Evolutionary conservation across 2,113 vertebrate genomes (phyloP).

Genomic region (Microtus ochrogaster): DNA sequence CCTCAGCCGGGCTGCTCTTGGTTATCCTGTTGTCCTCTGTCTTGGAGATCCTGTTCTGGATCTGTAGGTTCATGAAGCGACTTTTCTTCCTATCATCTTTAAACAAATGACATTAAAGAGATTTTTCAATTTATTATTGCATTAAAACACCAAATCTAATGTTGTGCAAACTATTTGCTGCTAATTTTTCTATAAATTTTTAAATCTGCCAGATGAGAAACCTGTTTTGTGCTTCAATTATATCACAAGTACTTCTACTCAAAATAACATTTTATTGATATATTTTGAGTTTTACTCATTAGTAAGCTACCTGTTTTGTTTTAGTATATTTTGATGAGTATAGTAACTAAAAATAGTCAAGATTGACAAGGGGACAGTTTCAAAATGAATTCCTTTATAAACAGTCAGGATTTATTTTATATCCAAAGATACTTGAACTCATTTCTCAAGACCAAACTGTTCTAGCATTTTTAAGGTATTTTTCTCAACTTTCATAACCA

Average conservation of each 20-base stretch:
- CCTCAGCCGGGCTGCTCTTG: too few relatives aligned
- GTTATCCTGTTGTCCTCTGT: too few relatives aligned
- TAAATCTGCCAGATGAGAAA: constrained; percentile 27
- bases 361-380: background rate
- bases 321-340: constrained; percentile 24
- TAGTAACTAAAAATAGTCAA: constrained; percentile 29
- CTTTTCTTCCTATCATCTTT: background rate
- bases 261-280: background rate
- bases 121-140: background rate
- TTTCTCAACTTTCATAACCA: constrained; percentile 2
- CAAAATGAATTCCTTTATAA: constrained; percentile 8
- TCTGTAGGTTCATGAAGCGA: background rate
- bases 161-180: background rate
- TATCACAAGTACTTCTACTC: background rate
- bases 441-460: background rate
- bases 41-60: too few relatives aligned
- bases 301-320: background rate
- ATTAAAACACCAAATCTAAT: background rate
- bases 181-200: background rate
- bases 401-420: background rate
- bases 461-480: background rate
- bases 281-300: background rate
- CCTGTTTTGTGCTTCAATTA: background rate
- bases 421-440: constrained; percentile 10
- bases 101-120: background rate